These are phyloP conservation scores for Cuniculus paca DNA, from an alignment of 2,797 vertebrate species.

Conservation along the genomic window DNA sequence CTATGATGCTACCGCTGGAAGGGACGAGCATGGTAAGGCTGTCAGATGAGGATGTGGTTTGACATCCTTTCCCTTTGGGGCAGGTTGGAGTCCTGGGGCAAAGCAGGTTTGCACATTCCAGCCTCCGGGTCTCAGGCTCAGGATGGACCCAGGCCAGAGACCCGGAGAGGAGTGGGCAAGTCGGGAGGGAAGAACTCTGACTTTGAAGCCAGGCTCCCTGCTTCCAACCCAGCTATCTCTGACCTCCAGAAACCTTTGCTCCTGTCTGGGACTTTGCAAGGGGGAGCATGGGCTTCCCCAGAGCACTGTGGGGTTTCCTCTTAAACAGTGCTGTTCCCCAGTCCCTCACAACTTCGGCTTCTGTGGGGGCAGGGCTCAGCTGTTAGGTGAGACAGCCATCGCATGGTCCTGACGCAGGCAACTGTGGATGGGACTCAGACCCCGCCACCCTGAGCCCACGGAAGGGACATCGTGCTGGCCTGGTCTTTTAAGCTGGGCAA, in stretches of 20 bases:
- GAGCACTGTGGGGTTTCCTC: background rate
- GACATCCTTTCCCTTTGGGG: background rate
- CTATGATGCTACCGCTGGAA: background rate
- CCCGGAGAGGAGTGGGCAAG: background rate
- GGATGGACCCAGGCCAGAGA: background rate
- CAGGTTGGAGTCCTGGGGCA: background rate
- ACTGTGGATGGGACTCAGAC: background rate
- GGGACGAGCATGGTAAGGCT: background rate
- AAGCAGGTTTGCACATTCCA: background rate
- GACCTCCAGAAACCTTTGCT: background rate
- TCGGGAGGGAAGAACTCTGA: background rate
- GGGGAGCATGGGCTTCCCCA: background rate
- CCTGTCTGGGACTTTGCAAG: background rate
- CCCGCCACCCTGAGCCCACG: rapidly evolving
- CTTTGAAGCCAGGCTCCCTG: background rate
- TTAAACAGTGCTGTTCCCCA: background rate
- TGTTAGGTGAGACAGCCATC: background rate
- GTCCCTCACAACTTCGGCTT: background rate
- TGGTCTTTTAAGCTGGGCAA: background rate
- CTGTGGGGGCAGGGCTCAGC: background rate
- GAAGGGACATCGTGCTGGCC: background rate
- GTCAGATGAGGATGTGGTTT: background rate
- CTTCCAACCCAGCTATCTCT: background rate
- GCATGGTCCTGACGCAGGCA: background rate
- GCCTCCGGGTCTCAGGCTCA: background rate